Percentiles rank a stretch among this genome's conserved stretches.
phyloP scores from a whole-genome alignment of 30 jellyfish, hydroid and myxozoan genomes.

The Clytia hemisphaerica region DNA sequence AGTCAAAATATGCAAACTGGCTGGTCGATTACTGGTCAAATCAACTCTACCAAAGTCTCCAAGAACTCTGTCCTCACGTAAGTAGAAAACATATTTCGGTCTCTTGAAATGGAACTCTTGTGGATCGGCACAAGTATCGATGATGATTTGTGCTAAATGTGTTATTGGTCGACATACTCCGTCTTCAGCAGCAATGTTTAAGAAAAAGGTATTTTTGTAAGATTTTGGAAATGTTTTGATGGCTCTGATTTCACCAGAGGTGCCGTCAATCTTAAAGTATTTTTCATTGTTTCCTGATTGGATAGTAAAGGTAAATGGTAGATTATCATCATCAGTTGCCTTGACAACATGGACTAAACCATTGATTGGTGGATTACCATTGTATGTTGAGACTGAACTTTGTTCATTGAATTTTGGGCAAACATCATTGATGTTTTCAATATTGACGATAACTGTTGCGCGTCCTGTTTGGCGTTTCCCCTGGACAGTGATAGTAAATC shows the following conservation, averaged over 20 bases:
- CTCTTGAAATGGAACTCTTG: not conserved
- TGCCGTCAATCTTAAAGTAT: slow-evolving; percentile 48
- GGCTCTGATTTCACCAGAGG: slow-evolving; percentile 69
- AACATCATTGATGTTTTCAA: slow-evolving; percentile 8
- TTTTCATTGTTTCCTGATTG: slow-evolving; percentile 50
- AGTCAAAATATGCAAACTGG: too few species aligned
- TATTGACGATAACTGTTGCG: slow-evolving; percentile 31
- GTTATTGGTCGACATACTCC: slow-evolving; percentile 36
- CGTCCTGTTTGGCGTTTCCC: slow-evolving; percentile 25
- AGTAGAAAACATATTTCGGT: slow-evolving; percentile 43
- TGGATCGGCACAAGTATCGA: slow-evolving; percentile 3
- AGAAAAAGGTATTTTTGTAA: slow-evolving; percentile 2
- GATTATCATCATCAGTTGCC: slow-evolving; percentile 51
- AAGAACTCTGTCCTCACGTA: slow-evolving; percentile 28
- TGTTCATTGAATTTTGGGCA: slow-evolving; percentile 28
- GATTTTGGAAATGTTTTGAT: slow-evolving; percentile 26
- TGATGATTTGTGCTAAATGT: not conserved
- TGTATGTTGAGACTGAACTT: too few species aligned
- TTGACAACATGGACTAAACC: slow-evolving; percentile 31
- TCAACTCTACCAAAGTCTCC: not conserved
- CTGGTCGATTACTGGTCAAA: not conserved
- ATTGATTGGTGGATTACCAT: slow-evolving; percentile 1
- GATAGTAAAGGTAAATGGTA: slow-evolving; percentile 40
- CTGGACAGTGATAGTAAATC: slow-evolving; percentile 52
- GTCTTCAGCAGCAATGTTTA: slow-evolving; percentile 43